Evolutionary conservation across 2,113 vertebrate species (phyloP), one percentile per base, ranked within the genome.

Genomic region (Crocuta crocuta): DNA sequence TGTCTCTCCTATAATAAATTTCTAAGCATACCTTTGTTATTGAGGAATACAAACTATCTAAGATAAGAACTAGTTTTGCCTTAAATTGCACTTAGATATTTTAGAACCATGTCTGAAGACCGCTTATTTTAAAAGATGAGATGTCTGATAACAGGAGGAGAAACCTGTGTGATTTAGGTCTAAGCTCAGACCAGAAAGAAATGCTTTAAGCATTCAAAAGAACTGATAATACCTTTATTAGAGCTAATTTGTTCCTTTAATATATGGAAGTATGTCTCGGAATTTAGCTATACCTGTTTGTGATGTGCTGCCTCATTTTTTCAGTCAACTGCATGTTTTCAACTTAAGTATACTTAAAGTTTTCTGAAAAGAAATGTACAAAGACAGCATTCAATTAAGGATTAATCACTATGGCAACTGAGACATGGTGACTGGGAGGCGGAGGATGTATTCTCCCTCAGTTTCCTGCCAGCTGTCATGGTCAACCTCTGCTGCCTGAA

Each of bases 401-500:
- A 99, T 99, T 99, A 99, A 97, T 99, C 95, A 96, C 99, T 95
- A 98, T 99, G 98, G 99, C 97, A 99, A 99, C 99, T 95, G 91
- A 98, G 98, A 98, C 96, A 97, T 98, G 98, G 98, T 98, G 97
- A 97, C 98, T 98, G 97, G 98, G 98, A 98, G 98, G 93, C 97
- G 98, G 98, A 99, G 99, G 98, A 98, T 99, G 94, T 98, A 95
- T 98, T 99, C 98, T 98, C 97, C 98, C 97, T 98, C 97, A 91
- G 98, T 98, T 99, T 99, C 99, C 99, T 99, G 99, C 99, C 99
- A 99, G 98, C 99, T 99, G 99, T 99, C 99, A 99, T 98, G 98
- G 98, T 98, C 98, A 98, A 98, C 98, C 97, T 98, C 97, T 98
- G 97, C 3, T n/a, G 98, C 97, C 98, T 98, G 98, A 99, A 98